These are phyloP conservation scores for Caiman crocodilus DNA, from an alignment of 2,797 vertebrate genomes.

Conservation along the genomic window DNA sequence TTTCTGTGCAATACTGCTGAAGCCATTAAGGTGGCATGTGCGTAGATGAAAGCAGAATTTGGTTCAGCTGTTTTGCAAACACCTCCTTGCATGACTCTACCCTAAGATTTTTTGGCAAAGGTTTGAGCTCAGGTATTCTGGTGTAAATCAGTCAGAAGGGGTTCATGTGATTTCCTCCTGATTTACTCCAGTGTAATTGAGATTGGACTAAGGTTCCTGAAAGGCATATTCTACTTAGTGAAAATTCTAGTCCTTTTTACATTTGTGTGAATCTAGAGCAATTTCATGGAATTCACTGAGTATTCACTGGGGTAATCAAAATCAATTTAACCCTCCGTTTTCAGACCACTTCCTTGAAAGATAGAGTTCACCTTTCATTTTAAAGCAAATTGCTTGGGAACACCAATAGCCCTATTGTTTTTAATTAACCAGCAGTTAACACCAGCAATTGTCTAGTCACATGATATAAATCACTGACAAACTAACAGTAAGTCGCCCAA, in stretches of 20 bases:
- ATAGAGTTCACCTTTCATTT: constrained; percentile 41
- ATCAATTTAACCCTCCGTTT: not conserved
- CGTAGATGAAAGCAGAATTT: constrained; percentile 40
- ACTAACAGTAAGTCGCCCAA: constrained; percentile 73
- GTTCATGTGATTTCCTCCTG: not conserved
- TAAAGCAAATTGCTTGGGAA: constrained; percentile 20
- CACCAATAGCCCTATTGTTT: constrained; percentile 7
- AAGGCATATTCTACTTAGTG: constrained; percentile 25
- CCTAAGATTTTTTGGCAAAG: constrained; percentile 55
- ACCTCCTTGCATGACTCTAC: not conserved
- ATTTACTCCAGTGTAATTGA: not conserved
- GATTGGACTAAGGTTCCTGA: constrained; percentile 13
- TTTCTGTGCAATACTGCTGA: not conserved
- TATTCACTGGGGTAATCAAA: not conserved
- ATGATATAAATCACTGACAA: constrained; percentile 69
- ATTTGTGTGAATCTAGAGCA: not conserved
- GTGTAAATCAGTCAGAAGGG: constrained; percentile 51
- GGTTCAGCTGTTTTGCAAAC: constrained; percentile 10
- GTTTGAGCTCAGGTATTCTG: constrained; percentile 43
- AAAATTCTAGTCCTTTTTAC: constrained; percentile 14
- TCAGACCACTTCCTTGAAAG: not conserved
- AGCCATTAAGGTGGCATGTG: constrained; percentile 18
- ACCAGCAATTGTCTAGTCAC: constrained; percentile 73
- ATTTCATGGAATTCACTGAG: constrained; percentile 12
- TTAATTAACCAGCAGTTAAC: constrained; percentile 50